Percentiles rank a stretch among this genome's conserved stretches.
These are phyloP conservation scores for Epinephelus lanceolatus DNA, from an alignment of 2,113 vertebrate genomes.

Conservation along the genomic window DNA sequence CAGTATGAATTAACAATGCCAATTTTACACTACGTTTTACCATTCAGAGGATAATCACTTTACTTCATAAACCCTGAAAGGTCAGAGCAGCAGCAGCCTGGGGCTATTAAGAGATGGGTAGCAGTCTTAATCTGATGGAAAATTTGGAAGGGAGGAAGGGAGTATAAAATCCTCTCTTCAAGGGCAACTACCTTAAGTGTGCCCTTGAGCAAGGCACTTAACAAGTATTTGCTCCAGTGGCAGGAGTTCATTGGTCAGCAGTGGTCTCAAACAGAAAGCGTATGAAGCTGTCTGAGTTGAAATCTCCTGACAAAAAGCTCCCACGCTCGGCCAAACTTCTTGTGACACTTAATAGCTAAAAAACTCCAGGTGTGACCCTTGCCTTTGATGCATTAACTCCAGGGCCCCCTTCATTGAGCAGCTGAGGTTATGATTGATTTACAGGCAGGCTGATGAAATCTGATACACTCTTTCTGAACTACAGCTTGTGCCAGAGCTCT, in stretches of 20 bases:
- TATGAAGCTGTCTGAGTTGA: not conserved
- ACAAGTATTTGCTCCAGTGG: not conserved
- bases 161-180: conserved; percentile 23
- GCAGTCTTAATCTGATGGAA: conserved; percentile 38
- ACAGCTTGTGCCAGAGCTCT: conserved; percentile 40
- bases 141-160: conserved; percentile 16
- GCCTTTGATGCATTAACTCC: conserved; percentile 66
- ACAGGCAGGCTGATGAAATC: conserved; percentile 74
- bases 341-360: conserved; percentile 22
- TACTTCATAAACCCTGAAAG: conserved; percentile 58
- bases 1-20: conserved; percentile 50
- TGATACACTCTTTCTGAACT: conserved; percentile 67
- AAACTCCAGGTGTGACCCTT: conserved; percentile 33
- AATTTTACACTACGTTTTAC: conserved; percentile 36
- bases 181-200: conserved; percentile 17
- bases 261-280: not conserved
- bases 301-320: conserved; percentile 5
- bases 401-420: conserved; percentile 53
- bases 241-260: not conserved
- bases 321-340: conserved; percentile 20
- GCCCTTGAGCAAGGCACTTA: conserved; percentile 36
- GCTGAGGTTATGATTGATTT: conserved; percentile 75
- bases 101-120: conserved; percentile 13
- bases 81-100: conserved; percentile 42
- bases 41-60: conserved; percentile 53